Base-by-base conservation (phyloP, 2,113 vertebrate genomes). In the Paralichthys olivaceus region DNA sequence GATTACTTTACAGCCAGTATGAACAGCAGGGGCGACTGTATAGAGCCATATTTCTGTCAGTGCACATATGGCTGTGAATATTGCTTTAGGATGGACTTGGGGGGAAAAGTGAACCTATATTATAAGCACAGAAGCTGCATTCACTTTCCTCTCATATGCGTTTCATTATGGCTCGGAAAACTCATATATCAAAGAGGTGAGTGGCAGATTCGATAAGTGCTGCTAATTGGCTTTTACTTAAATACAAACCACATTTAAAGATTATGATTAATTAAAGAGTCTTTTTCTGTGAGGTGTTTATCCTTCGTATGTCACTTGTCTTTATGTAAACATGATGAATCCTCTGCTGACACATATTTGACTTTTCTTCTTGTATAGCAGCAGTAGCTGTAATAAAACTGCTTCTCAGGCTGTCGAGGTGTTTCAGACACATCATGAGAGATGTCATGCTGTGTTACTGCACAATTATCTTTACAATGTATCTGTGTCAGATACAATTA, bases 381-480 rank as follows among this genome's bases (percentile, higher is more conserved):
- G 2, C 43, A 64, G 51, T 4, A 25, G 15, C 23, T 43, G 3
- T 53, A 29, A 12, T 11, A 62, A 37, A 55, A 45, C 47, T 62
- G 43, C 15, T 19, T 49, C 1, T 56, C 5, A 2, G 5, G 4
- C 32, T 15, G 3, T 11, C 23, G 13, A 29, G 20, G 28, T 66
- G 55, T 67, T 71, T 62, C 55, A 75, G 25, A 28, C 59, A 63
- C 28, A 13, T 62, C 40, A 12, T n/a, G 15, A 67, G 49, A 29
- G 13, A 83, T 40, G 15, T 51, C 19, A 3, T 59, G 5, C 5
- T 47, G 13, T 54, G 5, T 26, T 58, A 34, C 15, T 56, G 4
- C 14, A 0, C 23, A 20, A 40, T 29, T 59, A 12, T 26, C 60
- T 59, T 49, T 4, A 53, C 51, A 8, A 49, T 19, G 19, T 19